A percentile compares a stretch with the other conserved stretches of the same genome.
Conservation (phyloP, 2,888 invertebrate genomes). For the Cyrtodaria siliqua region DNA sequence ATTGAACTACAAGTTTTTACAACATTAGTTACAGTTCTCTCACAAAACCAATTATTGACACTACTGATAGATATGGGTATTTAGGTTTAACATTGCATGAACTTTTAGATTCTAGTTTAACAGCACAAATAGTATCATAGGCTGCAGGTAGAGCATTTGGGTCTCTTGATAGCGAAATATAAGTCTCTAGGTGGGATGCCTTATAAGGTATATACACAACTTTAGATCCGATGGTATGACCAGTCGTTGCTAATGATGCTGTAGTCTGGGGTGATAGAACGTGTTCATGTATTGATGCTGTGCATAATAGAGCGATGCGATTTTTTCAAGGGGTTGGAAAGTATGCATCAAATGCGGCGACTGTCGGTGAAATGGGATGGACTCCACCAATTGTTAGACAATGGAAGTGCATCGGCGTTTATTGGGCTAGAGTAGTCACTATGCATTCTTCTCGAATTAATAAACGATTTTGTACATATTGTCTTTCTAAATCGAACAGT, state of each 20-base stretch:
- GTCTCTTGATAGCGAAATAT: constrained; percentile 13
- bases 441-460: too few species aligned
- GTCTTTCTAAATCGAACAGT: too few species aligned
- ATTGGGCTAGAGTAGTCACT: too few species aligned
- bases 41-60: too few species aligned
- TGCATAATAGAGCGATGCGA: constrained; percentile 1
- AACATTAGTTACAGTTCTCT: too few species aligned
- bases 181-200: constrained; percentile 10
- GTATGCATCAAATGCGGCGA: too few species aligned
- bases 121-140: constrained; percentile 14
- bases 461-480: too few species aligned
- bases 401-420: too few species aligned
- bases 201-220: constrained; percentile 8
- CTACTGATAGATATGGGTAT: constrained; percentile 17
- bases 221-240: constrained; percentile 17
- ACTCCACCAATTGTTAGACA: too few species aligned
- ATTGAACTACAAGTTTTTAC: too few species aligned
- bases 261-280: not conserved
- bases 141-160: constrained; percentile 24
- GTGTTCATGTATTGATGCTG: constrained; percentile 8
- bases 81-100: constrained; percentile 13
- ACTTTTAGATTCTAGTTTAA: constrained; percentile 3
- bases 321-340: too few species aligned
- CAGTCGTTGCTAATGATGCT: constrained; percentile 7
- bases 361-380: too few species aligned